A percentile compares a stretch with the other conserved stretches of the same genome.
These are phyloP conservation scores for Acrocephalus kingi DNA, from an alignment of 2,113 vertebrate genomes.

Conservation along the genomic window DNA sequence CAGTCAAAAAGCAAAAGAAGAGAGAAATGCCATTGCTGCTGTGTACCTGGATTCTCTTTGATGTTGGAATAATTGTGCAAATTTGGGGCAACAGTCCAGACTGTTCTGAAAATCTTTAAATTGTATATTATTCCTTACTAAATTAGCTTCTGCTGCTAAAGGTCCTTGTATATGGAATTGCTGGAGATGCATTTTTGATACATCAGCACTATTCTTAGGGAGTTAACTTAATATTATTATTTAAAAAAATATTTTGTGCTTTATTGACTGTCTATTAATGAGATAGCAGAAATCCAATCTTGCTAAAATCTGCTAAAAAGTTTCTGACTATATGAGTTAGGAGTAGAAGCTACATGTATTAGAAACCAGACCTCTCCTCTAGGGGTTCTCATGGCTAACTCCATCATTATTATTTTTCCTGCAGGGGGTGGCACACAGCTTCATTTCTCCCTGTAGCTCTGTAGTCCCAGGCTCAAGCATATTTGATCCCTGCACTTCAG, in stretches of 20 bases:
- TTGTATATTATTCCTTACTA: not conserved
- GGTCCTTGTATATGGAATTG: not conserved
- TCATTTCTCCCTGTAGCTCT: not conserved
- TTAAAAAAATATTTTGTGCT: not conserved
- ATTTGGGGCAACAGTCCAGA: not conserved
- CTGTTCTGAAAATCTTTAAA: not conserved
- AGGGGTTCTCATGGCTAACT: not conserved
- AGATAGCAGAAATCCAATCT: not conserved
- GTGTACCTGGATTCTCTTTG: not conserved
- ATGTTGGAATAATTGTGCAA: not conserved
- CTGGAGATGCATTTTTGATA: not conserved
- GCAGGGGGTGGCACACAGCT: not conserved
- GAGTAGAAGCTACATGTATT: not conserved
- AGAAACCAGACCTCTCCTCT: not conserved
- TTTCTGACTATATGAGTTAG: not conserved
- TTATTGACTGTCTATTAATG: not conserved
- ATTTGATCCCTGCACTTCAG: not conserved
- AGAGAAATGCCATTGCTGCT: not conserved
- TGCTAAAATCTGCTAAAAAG: not conserved
- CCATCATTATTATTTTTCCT: not conserved
- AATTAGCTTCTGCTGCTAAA: not conserved
- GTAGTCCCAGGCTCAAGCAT: not conserved
- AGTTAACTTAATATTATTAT: not conserved
- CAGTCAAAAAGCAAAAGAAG: not conserved
- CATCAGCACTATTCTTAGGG: not conserved